These are phyloP conservation scores for Phasianus colchicus DNA, from an alignment of 2,113 vertebrate species.

Conservation along the genomic window DNA sequence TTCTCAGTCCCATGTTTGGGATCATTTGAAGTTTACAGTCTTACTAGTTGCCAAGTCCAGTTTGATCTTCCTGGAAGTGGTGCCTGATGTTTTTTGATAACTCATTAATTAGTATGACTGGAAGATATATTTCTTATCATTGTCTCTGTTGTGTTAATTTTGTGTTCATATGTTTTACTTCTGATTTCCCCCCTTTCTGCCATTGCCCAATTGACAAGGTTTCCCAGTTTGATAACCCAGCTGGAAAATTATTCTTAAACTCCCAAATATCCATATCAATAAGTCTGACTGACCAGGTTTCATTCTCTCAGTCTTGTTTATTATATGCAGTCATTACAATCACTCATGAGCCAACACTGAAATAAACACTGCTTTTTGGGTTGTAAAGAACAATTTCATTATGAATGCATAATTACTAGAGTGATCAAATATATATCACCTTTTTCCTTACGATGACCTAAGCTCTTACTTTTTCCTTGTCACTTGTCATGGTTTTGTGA, in stretches of 20 bases:
- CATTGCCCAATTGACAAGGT: background rate
- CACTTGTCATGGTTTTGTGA: too few relatives aligned
- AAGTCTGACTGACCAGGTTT: background rate
- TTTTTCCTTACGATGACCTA: background rate
- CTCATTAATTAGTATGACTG: background rate
- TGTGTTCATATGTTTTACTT: background rate
- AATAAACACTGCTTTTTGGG: background rate
- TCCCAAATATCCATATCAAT: background rate
- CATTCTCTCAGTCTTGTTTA: background rate
- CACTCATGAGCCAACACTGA: background rate
- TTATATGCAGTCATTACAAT: background rate
- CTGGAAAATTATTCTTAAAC: background rate
- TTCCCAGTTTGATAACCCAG: accelerated
- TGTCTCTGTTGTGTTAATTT: background rate
- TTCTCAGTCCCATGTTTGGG: background rate
- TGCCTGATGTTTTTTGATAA: background rate
- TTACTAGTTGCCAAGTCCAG: background rate
- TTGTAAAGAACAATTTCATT: background rate
- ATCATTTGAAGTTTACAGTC: background rate
- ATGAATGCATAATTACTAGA: background rate
- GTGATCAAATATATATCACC: background rate
- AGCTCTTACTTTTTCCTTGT: background rate
- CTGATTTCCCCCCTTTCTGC: background rate
- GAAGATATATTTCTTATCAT: background rate
- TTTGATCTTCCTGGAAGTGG: background rate